Conservation (phyloP, 2,113 vertebrate species). For the Theristicus caerulescens region DNA sequence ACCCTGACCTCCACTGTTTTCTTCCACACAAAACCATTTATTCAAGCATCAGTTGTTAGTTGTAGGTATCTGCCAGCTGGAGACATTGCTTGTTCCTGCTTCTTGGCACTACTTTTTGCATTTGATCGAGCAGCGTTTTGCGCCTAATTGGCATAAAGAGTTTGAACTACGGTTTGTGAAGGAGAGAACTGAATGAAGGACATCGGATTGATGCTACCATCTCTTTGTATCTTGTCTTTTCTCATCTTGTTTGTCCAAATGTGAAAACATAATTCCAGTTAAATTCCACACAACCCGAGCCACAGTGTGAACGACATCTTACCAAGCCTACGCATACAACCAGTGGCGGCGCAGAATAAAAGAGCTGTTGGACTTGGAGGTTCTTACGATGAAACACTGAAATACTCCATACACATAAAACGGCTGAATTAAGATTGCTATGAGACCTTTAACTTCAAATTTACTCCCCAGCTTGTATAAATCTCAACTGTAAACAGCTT, state of each 20-base stretch:
- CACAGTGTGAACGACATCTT: not conserved
- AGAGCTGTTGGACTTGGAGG: not conserved
- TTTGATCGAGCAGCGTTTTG: not conserved
- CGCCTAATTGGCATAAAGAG: not conserved
- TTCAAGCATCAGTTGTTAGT: not conserved
- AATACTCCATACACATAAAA: not conserved
- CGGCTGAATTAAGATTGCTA: not conserved
- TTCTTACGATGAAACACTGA: not conserved
- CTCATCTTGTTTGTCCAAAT: not conserved
- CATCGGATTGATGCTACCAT: not conserved
- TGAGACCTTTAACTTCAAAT: conserved; percentile 1
- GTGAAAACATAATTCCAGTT: not conserved
- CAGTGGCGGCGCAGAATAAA: not conserved
- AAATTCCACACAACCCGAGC: not conserved
- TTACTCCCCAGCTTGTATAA: not conserved
- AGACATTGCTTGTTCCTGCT: not conserved
- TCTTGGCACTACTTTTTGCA: not conserved
- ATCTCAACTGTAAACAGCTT: conserved; percentile 4
- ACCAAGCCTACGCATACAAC: not conserved
- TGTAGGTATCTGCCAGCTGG: not conserved
- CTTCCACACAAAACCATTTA: not conserved
- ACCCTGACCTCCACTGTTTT: not conserved
- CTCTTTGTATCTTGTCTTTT: not conserved
- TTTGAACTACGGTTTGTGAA: not conserved
- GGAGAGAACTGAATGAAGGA: not conserved